phyloP scores from a whole-genome alignment of 2,113 vertebrate species.

The Oncorhynchus masou region DNA sequence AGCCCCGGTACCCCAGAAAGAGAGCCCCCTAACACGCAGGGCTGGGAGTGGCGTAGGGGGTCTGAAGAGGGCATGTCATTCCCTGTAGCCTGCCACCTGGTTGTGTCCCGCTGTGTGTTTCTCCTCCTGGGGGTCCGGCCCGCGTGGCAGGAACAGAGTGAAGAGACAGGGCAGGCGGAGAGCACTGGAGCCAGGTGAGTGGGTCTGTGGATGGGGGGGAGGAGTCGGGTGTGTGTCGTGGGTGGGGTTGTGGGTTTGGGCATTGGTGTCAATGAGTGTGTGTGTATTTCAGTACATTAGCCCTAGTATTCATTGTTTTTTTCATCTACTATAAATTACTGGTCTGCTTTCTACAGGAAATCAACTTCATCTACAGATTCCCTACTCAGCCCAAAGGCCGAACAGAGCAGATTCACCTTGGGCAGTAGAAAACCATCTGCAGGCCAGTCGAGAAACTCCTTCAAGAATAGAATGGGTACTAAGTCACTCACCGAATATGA shows the following conservation, averaged over 20 bases:
- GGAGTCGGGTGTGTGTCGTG: background rate
- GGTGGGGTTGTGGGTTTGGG: background rate
- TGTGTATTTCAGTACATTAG: too few species aligned
- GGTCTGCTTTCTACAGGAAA: slow-evolving; percentile 47
- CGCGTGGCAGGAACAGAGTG: slow-evolving; percentile 69
- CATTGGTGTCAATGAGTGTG: background rate
- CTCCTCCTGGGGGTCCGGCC: slow-evolving; percentile 75
- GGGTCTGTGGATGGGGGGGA: background rate
- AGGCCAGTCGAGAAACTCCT: slow-evolving; percentile 62
- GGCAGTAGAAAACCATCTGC: slow-evolving; percentile 58
- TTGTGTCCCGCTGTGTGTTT: slow-evolving; percentile 77
- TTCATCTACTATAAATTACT: background rate
- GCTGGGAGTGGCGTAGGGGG: slow-evolving; percentile 55
- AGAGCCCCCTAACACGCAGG: slow-evolving; percentile 52
- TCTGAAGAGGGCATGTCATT: slow-evolving; percentile 69
- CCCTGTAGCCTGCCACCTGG: slow-evolving; percentile 70
- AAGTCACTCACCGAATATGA: background rate
- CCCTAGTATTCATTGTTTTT: background rate
- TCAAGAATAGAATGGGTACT: slow-evolving; percentile 73
- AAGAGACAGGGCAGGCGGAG: slow-evolving; percentile 39
- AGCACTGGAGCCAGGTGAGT: slow-evolving; percentile 54
- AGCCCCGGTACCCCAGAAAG: slow-evolving; percentile 68
- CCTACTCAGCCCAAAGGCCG: slow-evolving; percentile 24
- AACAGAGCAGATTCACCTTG: slow-evolving; percentile 13
- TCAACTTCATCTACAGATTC: slow-evolving; percentile 36